Evolutionary conservation across 2,113 vertebrate genomes (phyloP), one percentile per base, ranked within the genome.

Genomic region (Raja brachyura): DNA sequence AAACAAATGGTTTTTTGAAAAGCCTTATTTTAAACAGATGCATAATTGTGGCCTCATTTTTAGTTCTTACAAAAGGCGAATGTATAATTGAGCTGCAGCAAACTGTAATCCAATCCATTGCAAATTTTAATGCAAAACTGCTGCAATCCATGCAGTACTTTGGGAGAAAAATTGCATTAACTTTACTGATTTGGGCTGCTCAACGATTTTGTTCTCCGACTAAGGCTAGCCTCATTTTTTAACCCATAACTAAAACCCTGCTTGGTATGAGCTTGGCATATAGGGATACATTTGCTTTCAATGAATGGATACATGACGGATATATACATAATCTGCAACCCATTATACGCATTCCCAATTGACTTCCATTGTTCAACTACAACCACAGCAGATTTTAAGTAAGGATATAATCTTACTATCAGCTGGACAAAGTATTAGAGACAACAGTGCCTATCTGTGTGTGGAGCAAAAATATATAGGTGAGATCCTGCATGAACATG

Each of bases 131-230:
- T 68, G 66, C 66, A 68, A 68, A 68, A 10, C 66, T 68, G 10
- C 66, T 68, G 66, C 78, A 83, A 70, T 83, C 78, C 20, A 10
- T 68, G 3, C 81, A 68, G 78, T 83, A 14, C 4, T 20, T 28
- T 73, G 11, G 31, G 54, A 25, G 85, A 85, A 93, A 93, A 70
- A 93, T 90, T 63, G 85, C 63, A 93, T 83, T 63, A 54, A 10
- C 33, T 70, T 22, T 85, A 85, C 73, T 85, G 79, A 93, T 85
- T 70, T 83, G 20, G 22, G 77, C 25, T 93, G 78, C 66, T 68
- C 16, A 16, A 11, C 10, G 66, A 2, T 9, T 68, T 68, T 48
- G 3, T 16, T 68, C 11, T 16, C 16, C 16, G 1, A 68, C 66
- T 13, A 9, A 68, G 66, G 66, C 10, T 68, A 68, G 66, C 10